These are phyloP conservation scores for Myodes glareolus DNA, from an alignment of 2,113 vertebrate species.

Conservation along the genomic window DNA sequence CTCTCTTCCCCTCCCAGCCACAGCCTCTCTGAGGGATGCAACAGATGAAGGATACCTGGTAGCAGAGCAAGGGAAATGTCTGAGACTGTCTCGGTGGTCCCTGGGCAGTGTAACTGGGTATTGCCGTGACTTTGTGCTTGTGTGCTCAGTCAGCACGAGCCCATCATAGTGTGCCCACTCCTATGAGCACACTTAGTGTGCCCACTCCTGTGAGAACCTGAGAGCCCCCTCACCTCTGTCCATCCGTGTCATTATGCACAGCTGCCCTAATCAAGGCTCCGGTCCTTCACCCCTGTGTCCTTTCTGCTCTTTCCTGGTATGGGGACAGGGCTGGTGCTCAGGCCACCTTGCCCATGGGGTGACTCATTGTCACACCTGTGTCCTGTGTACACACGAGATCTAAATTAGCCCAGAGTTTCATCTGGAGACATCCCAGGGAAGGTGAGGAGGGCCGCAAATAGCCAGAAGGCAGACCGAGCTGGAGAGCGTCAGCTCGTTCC, in stretches of 20 bases:
- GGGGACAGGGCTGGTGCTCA: neutral
- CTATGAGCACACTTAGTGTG: neutral
- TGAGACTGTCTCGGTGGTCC: neutral
- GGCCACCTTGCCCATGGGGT: neutral
- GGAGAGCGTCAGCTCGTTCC: too few relatives aligned
- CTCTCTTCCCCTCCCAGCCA: too few relatives aligned
- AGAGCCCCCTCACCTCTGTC: neutral
- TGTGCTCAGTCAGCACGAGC: neutral
- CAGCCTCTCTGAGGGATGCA: neutral
- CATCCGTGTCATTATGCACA: accelerated
- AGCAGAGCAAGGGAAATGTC: neutral
- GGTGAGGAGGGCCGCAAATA: too few relatives aligned
- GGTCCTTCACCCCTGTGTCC: neutral
- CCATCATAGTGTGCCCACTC: accelerated
- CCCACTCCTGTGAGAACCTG: neutral
- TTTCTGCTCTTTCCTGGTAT: neutral
- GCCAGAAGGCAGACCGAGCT: neutral
- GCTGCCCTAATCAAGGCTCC: neutral
- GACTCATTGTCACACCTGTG: neutral
- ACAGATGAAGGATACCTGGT: neutral
- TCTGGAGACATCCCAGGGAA: neutral
- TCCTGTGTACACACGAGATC: neutral
- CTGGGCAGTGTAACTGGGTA: neutral
- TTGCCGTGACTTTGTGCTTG: neutral
- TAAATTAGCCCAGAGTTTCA: neutral